Conservation (phyloP, 2,113 vertebrate species). For the Clinocottus analis region DNA sequence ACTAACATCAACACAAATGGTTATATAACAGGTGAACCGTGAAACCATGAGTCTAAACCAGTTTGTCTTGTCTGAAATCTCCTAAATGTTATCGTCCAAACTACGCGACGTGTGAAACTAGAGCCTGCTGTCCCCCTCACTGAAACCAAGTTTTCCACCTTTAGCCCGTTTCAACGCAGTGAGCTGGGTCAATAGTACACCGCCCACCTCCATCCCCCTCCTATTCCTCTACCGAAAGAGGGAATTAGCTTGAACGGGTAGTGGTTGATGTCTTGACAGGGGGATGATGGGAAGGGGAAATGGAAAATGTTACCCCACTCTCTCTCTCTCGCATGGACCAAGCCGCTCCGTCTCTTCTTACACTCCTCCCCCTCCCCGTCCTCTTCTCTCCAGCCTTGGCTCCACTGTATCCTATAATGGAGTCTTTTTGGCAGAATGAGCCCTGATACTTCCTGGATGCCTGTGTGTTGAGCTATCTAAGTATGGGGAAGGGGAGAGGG, state of each 20-base stretch:
- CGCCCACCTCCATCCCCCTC: conserved; percentile 7
- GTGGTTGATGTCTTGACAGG: conserved; percentile 46
- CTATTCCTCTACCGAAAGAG: conserved; percentile 26
- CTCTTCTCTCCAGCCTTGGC: conserved; percentile 34
- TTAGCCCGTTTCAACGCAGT: conserved; percentile 42
- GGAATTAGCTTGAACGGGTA: conserved; percentile 52
- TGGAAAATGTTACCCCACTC: conserved; percentile 73
- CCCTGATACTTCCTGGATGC: conserved; percentile 75
- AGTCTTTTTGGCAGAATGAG: conserved; percentile 64
- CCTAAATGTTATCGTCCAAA: conserved; percentile 16
- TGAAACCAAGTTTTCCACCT: conserved; percentile 65
- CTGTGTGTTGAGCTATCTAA: conserved; percentile 72
- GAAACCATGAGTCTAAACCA: conserved; percentile 16
- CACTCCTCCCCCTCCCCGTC: conserved; percentile 9
- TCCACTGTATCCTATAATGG: conserved; percentile 45
- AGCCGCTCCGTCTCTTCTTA: conserved; percentile 46
- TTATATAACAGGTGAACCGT: too few species aligned
- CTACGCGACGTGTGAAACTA: conserved; percentile 33
- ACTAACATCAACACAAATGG: conserved; percentile 14
- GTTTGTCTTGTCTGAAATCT: conserved; percentile 35
- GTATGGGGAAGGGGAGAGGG: conserved; percentile 71
- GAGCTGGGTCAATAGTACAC: conserved; percentile 70
- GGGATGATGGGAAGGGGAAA: conserved; percentile 54
- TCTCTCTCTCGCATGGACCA: conserved; percentile 13
- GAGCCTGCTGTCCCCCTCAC: conserved; percentile 19